These are phyloP conservation scores for Corbicula japonica DNA, from an alignment of 2,888 invertebrate genomes.

Conservation along the genomic window DNA sequence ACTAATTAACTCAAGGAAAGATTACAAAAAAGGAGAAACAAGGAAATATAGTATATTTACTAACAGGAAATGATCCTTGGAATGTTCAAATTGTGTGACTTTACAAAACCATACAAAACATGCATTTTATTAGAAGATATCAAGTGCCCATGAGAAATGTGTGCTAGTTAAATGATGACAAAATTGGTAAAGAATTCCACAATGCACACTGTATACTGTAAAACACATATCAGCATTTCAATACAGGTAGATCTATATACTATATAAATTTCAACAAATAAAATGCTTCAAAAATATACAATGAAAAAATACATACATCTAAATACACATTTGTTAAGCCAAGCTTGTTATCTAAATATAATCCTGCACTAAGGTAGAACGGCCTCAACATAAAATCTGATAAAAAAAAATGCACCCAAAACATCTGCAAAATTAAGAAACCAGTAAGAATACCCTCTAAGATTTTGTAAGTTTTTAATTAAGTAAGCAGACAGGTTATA, in stretches of 20 bases:
- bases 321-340: background rate
- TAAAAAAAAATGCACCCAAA: background rate
- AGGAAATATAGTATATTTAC: too few species aligned
- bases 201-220: background rate
- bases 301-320: background rate
- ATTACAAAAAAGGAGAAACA: too few species aligned
- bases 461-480: slow-evolving; percentile 15
- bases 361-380: background rate
- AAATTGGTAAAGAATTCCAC: too few species aligned
- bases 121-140: too few species aligned
- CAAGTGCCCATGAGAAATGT: too few species aligned
- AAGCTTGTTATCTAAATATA: background rate
- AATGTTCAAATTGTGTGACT: too few species aligned
- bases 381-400: background rate
- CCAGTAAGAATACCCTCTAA: background rate
- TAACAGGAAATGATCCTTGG: too few species aligned
- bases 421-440: background rate
- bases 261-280: background rate
- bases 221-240: background rate
- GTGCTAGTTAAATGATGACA: too few species aligned
- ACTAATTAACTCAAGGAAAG: too few species aligned
- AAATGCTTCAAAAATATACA: slow-evolving; percentile 1
- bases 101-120: too few species aligned
- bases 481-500: slow-evolving; percentile 9
- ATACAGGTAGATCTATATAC: slow-evolving; percentile 4